Conservation (phyloP, 1,140 invertebrate genomes). For the Aphaenogaster rudis region DNA sequence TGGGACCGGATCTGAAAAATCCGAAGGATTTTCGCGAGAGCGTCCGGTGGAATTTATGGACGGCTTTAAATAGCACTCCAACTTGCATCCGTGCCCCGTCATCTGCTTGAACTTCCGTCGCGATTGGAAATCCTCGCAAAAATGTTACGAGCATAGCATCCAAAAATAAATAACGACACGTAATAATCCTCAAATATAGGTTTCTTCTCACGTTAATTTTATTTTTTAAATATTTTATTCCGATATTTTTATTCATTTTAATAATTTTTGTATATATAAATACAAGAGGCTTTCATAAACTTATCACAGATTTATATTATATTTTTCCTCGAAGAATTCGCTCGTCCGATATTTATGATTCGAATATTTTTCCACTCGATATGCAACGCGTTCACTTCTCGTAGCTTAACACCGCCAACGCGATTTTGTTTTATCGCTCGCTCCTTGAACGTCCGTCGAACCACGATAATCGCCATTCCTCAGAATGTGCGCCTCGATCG, state of each 20-base stretch:
- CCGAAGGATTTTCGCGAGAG: slow-evolving; percentile 33
- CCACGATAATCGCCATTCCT: slow-evolving; percentile 59
- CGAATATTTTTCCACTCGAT: slow-evolving; percentile 52
- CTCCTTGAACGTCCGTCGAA: slow-evolving; percentile 48
- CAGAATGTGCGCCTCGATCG: slow-evolving; percentile 33
- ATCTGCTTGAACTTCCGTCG: slow-evolving; percentile 20
- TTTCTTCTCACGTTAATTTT: background rate
- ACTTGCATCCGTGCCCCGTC: slow-evolving; percentile 5
- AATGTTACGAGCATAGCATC: background rate
- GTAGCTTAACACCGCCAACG: slow-evolving; percentile 12
- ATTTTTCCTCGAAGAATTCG: background rate
- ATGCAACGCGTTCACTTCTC: slow-evolving; percentile 25
- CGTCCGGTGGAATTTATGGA: slow-evolving; percentile 34
- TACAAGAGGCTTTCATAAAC: background rate
- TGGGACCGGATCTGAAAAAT: slow-evolving; percentile 44
- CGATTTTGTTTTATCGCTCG: slow-evolving; percentile 53
- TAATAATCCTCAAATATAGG: background rate
- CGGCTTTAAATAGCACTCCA: slow-evolving; percentile 23
- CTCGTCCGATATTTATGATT: slow-evolving; percentile 47
- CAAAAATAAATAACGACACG: slow-evolving; percentile 23
- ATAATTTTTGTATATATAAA: background rate
- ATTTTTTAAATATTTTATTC: background rate
- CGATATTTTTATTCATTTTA: background rate
- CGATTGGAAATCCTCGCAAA: background rate
- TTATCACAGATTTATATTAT: slow-evolving; percentile 5